phyloP scores from a whole-genome alignment of 2,888 invertebrate species.

The Azorinus chamasolen region DNA sequence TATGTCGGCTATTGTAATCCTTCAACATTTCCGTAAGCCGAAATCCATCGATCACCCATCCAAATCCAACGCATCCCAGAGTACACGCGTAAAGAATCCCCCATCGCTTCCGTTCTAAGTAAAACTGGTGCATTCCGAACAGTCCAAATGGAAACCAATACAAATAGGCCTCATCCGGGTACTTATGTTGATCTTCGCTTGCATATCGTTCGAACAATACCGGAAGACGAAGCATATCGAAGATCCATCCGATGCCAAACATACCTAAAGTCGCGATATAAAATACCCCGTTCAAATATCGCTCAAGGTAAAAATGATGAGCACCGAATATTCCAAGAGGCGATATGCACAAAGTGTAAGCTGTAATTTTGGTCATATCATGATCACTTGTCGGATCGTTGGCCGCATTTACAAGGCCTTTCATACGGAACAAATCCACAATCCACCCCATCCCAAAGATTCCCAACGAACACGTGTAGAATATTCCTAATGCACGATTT shows the following conservation, averaged over 20 bases:
- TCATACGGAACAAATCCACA: constrained; percentile 60
- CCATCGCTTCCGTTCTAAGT: constrained; percentile 57
- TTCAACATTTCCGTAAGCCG: constrained; percentile 47
- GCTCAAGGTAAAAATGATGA: constrained; percentile 58
- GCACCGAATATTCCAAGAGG: constrained; percentile 59
- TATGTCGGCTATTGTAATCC: constrained; percentile 58
- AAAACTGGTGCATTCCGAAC: constrained; percentile 68
- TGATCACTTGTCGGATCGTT: constrained; percentile 62
- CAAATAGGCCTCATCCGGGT: constrained; percentile 66
- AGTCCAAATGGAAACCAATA: constrained; percentile 66
- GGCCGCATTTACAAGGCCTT: constrained; percentile 51
- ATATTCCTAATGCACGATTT: constrained; percentile 53
- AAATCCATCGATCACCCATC: constrained; percentile 64
- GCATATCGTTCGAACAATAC: constrained; percentile 61
- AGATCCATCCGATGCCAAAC: constrained; percentile 62
- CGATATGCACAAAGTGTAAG: constrained; percentile 58
- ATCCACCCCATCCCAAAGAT: constrained; percentile 62
- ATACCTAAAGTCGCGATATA: constrained; percentile 54
- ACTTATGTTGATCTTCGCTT: constrained; percentile 60
- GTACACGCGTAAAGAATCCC: constrained; percentile 64
- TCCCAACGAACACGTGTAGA: constrained; percentile 56
- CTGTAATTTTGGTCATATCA: constrained; percentile 59
- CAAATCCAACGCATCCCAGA: constrained; percentile 57
- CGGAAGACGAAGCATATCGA: constrained; percentile 58
- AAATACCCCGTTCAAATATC: constrained; percentile 59